A percentile compares a stretch with the other conserved stretches of the same genome.
Conservation (phyloP, 2,888 invertebrate species). For the Lithophane leautieri region DNA sequence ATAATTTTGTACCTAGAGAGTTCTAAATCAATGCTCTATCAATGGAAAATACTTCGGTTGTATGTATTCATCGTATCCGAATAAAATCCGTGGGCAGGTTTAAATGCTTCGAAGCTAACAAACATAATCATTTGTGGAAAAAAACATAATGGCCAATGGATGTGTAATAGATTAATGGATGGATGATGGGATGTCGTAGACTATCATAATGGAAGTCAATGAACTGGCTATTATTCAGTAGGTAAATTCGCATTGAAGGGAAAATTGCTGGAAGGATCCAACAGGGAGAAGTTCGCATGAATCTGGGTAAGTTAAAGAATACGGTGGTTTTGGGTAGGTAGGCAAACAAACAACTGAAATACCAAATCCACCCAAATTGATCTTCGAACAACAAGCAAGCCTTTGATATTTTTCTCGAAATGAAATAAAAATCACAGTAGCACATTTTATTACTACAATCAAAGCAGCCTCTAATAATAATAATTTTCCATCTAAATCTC, state of each 20-base stretch:
- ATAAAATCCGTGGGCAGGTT: background rate
- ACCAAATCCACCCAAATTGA: background rate
- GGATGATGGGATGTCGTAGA: slow-evolving; percentile 3
- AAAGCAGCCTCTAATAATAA: slow-evolving; percentile 40
- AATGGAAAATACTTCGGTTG: background rate
- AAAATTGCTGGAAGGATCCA: slow-evolving; percentile 7
- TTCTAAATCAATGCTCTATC: background rate
- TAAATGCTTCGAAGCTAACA: background rate
- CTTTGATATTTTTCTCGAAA: background rate
- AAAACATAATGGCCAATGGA: slow-evolving; percentile 3
- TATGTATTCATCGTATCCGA: background rate
- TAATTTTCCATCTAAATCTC: slow-evolving; percentile 27
- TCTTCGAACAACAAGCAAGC: background rate
- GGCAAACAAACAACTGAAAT: background rate
- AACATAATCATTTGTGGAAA: slow-evolving; percentile 28
- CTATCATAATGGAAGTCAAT: slow-evolving; percentile 23
- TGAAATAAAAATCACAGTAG: slow-evolving; percentile 1
- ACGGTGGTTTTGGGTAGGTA: background rate
- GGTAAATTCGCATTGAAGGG: slow-evolving; percentile 15
- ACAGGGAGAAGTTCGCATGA: background rate
- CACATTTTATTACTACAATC: slow-evolving; percentile 16
- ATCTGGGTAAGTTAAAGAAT: background rate
- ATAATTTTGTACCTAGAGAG: background rate
- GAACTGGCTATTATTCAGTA: slow-evolving; percentile 29
- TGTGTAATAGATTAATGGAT: slow-evolving; percentile 5